Evolutionary conservation across 1,140 invertebrate genomes (phyloP).

Genomic region (Tribolium castaneum): DNA sequence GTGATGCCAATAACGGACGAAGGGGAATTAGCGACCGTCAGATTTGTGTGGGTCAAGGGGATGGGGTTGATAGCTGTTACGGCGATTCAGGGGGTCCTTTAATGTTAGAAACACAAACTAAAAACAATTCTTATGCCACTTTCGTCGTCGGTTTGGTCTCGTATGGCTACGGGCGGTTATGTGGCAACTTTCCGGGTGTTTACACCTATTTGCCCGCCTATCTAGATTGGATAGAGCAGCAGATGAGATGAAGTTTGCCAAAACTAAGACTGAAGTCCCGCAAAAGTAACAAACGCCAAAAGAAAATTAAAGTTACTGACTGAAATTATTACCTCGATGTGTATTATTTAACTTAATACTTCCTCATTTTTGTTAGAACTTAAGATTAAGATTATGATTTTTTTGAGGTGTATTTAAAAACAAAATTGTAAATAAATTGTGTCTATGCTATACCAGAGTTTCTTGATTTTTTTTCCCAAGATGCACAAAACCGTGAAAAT

Average conservation of each 20-base stretch:
- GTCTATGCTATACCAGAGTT: too few relatives aligned
- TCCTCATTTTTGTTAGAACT: too few relatives aligned
- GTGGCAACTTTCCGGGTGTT: conserved; percentile 67
- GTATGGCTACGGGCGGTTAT: conserved; percentile 68
- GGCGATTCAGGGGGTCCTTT: conserved; percentile 73
- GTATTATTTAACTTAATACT: too few relatives aligned
- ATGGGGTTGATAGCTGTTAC: conserved; percentile 65
- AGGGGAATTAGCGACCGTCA: conserved; percentile 52
- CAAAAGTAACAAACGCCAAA: background rate
- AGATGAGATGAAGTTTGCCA: background rate
- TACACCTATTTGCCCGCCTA: conserved; percentile 71
- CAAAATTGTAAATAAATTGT: too few relatives aligned
- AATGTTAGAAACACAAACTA: conserved; percentile 63
- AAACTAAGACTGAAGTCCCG: background rate
- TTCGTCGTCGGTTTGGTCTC: conserved; percentile 68
- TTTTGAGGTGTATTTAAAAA: too few relatives aligned
- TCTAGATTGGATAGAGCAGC: conserved; percentile 66
- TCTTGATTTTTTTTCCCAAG: too few relatives aligned
- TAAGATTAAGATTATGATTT: too few relatives aligned
- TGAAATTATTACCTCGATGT: too few relatives aligned
- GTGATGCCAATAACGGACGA: conserved; percentile 36
- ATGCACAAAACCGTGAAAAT: too few relatives aligned
- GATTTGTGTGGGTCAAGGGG: conserved; percentile 64
- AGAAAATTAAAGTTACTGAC: background rate
- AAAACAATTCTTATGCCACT: conserved; percentile 50